These are phyloP conservation scores for Lepisosteus oculatus DNA, from an alignment of 2,113 vertebrate species.

Conservation along the genomic window DNA sequence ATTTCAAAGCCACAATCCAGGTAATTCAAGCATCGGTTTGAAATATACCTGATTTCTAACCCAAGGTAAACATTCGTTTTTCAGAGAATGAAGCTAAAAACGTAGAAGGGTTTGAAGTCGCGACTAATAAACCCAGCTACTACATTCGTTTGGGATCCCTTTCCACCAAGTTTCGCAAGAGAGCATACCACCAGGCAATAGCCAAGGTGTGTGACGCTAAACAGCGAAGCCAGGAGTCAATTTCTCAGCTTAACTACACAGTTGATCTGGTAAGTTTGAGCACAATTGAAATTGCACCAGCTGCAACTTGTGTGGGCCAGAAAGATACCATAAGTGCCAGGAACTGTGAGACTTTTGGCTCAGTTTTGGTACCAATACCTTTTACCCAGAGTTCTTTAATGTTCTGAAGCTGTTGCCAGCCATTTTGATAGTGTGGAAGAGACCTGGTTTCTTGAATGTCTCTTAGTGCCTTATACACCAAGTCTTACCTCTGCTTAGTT, in stretches of 20 bases:
- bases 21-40: too few relatives aligned
- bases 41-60: too few relatives aligned
- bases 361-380: too few relatives aligned
- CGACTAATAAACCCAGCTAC: constrained; percentile 54
- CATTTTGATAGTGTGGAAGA: too few relatives aligned
- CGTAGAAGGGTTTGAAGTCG: constrained; percentile 66
- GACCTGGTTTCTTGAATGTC: too few relatives aligned
- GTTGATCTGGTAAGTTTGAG: constrained; percentile 76
- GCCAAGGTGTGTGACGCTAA: constrained; percentile 70
- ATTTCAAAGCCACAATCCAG: too few relatives aligned
- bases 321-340: too few relatives aligned
- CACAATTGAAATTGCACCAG: neutral
- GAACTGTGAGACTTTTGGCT: too few relatives aligned
- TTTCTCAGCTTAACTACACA: constrained; percentile 75
- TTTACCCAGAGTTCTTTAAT: too few relatives aligned
- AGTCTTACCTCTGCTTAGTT: too few relatives aligned
- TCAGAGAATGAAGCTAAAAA: constrained; percentile 71
- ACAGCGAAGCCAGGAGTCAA: constrained; percentile 74
- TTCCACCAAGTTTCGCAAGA: constrained; percentile 65
- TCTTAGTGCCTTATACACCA: too few relatives aligned
- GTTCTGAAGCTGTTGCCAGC: too few relatives aligned
- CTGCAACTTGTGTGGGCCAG: neutral
- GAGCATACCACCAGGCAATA: constrained; percentile 73
- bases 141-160: constrained; percentile 66
- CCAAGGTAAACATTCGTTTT: neutral